phyloP scores from a whole-genome alignment of 2,113 vertebrate species.

The Tautogolabrus adspersus region DNA sequence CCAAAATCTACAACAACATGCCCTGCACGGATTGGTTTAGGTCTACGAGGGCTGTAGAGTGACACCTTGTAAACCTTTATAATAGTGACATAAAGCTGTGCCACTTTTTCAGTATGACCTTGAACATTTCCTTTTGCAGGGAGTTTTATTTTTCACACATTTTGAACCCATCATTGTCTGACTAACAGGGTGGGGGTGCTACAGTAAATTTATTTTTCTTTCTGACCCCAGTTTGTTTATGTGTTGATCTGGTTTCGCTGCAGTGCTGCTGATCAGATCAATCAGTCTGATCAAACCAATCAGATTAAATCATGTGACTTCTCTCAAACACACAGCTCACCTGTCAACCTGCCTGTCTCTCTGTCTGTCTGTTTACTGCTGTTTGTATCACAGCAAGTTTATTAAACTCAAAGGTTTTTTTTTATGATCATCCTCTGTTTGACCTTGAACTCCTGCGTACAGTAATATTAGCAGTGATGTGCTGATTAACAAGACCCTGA shows the following conservation, averaged over 20 bases:
- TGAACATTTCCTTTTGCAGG: neutral
- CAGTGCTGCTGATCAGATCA: neutral
- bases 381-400: neutral
- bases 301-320: neutral
- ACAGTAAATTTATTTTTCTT: neutral
- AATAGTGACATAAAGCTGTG: too few relatives aligned
- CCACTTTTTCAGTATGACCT: neutral
- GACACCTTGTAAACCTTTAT: neutral
- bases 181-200: neutral
- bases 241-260: neutral
- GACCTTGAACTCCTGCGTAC: constrained; percentile 6
- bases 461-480: too few relatives aligned
- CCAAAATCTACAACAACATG: too few relatives aligned
- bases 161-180: neutral
- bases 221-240: neutral
- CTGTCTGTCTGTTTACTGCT: neutral
- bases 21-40: constrained; percentile 10
- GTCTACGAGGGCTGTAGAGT: neutral
- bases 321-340: neutral
- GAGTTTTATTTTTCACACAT: neutral
- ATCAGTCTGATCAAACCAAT: constrained; percentile 4
- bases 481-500: too few relatives aligned
- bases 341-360: constrained; percentile 5
- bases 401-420: neutral
- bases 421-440: neutral